phyloP scores from a whole-genome alignment of 1,140 invertebrate genomes.

The Bombus superbus region DNA sequence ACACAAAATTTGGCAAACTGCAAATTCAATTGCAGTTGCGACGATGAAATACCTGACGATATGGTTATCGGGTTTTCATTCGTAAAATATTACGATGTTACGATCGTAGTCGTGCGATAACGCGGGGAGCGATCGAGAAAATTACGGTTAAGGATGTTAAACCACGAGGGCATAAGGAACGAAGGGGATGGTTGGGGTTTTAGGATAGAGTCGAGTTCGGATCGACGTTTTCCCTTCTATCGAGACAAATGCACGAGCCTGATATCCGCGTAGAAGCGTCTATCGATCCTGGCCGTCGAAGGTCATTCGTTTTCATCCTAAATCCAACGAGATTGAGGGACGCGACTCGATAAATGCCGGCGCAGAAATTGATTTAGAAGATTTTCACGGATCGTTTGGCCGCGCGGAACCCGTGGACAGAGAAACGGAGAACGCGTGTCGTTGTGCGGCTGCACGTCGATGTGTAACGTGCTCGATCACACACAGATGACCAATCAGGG shows the following conservation, averaged over 20 bases:
- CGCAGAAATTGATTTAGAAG: constrained; percentile 64
- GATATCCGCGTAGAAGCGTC: constrained; percentile 40
- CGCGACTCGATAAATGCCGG: constrained; percentile 54
- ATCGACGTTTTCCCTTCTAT: constrained; percentile 17
- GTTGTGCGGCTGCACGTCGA: constrained; percentile 43
- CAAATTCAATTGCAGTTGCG: too few species aligned
- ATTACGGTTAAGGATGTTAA: constrained; percentile 48
- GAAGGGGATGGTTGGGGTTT: background rate
- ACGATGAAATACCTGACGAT: background rate
- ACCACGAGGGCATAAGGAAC: background rate
- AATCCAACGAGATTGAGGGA: constrained; percentile 58
- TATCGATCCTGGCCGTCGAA: constrained; percentile 52
- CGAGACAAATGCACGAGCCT: constrained; percentile 46
- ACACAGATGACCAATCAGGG: constrained; percentile 63
- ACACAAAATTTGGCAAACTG: background rate
- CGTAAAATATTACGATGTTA: background rate
- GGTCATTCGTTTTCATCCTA: constrained; percentile 59
- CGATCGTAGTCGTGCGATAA: constrained; percentile 8
- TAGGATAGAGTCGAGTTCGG: constrained; percentile 46
- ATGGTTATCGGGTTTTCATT: background rate
- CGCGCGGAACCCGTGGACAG: constrained; percentile 22
- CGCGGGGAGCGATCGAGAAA: constrained; percentile 29
- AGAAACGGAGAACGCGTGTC: constrained; percentile 48
- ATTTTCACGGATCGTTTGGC: constrained; percentile 66
- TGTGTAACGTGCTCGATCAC: constrained; percentile 55